Evolutionary conservation across 2,113 vertebrate species (phyloP).

Genomic region (Phyllostomus hastatus): DNA sequence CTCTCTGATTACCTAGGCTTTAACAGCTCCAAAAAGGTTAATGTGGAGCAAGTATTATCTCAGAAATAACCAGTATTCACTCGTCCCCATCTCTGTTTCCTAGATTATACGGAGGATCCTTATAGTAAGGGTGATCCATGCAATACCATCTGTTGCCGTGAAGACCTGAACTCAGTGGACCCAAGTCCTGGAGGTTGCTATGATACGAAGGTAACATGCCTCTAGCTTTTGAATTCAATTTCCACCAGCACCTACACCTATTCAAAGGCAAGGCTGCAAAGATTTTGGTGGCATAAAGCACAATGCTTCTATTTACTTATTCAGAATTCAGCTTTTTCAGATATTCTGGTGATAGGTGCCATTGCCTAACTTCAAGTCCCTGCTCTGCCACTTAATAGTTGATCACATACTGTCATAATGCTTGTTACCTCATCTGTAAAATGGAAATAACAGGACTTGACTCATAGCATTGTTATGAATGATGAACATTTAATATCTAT

Average conservation of each 20-base stretch:
- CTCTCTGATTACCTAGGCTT: neutral
- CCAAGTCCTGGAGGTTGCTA: conserved; percentile 90
- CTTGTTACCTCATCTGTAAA: neutral
- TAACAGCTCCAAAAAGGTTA: neutral
- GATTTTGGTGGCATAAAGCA: neutral
- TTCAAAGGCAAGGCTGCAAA: neutral
- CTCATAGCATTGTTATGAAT: neutral
- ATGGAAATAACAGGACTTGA: neutral
- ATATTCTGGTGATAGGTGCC: neutral
- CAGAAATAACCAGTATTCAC: neutral
- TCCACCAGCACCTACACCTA: neutral
- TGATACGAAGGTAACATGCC: conserved; percentile 88
- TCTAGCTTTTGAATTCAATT: neutral
- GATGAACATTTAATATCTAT: neutral
- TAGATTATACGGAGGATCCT: conserved; percentile 89
- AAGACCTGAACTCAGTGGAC: conserved; percentile 83
- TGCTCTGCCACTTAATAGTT: neutral
- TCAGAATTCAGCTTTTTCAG: neutral
- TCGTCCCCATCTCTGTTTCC: neutral
- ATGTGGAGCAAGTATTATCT: neutral
- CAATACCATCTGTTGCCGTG: conserved; percentile 92
- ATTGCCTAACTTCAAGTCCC: neutral
- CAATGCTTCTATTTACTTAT: neutral
- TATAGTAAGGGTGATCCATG: conserved; percentile 89
- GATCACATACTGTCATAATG: neutral